These are phyloP conservation scores for Lycaon pictus DNA, from an alignment of 2,113 vertebrate genomes.

Conservation along the genomic window DNA sequence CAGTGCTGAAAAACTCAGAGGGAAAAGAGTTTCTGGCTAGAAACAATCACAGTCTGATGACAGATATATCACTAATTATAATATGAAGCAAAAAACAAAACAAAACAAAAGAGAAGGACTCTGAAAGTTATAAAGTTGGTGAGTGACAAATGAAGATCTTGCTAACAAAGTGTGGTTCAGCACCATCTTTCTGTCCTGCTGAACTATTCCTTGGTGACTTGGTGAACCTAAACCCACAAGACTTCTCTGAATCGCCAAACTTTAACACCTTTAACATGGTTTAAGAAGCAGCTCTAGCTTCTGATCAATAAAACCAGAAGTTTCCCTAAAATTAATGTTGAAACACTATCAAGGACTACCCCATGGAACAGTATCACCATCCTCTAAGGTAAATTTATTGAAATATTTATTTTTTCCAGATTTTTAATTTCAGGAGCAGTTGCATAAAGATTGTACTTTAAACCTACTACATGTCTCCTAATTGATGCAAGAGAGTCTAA, in stretches of 20 bases:
- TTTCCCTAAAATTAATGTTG: constrained; percentile 62
- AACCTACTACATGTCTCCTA: background rate
- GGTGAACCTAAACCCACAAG: background rate
- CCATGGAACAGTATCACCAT: background rate
- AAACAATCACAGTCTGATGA: background rate
- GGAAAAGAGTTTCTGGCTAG: background rate
- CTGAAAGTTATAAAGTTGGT: background rate
- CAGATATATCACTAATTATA: background rate
- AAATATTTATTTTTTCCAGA: background rate
- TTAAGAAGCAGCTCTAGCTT: constrained; percentile 9
- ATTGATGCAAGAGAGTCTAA: constrained; percentile 12
- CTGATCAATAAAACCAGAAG: constrained; percentile 36
- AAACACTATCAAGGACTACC: constrained; percentile 24
- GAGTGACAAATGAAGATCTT: background rate
- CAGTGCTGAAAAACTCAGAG: background rate
- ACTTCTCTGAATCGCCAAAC: constrained; percentile 23
- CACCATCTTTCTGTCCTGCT: background rate
- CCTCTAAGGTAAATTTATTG: background rate
- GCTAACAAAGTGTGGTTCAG: background rate
- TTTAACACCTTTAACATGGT: background rate
- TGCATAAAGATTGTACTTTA: constrained; percentile 48
- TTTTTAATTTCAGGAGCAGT: constrained; percentile 47
- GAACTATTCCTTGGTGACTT: background rate
- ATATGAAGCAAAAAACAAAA: background rate
- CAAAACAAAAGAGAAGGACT: background rate